Evolutionary conservation across 2,888 invertebrate genomes (phyloP), one percentile per base, ranked within the genome.

Genomic region (Trichopria drosophilae): DNA sequence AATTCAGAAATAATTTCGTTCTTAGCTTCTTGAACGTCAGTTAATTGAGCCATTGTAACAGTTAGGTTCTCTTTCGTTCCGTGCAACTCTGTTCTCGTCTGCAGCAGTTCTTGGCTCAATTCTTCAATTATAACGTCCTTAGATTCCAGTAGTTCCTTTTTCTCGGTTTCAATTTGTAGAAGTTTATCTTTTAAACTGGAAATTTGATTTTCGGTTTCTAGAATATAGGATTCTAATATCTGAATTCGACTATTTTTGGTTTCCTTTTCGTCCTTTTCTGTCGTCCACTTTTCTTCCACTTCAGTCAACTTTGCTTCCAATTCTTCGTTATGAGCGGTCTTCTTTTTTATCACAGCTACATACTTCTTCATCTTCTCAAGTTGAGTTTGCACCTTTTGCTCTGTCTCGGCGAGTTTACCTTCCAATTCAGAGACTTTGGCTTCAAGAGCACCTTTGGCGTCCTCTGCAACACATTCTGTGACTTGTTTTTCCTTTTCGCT

Each of bases 361-460:
- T 87, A 83, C 65, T 89, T 89, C 66, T 89, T 90, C 66, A 89
- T 79, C 72, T 88, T 90, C 48, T 89, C 88, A 44, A 86, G 72
- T 54, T 87, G 82, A 41, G 86, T 84, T 63, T 84, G 85, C 58
- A 84, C 83, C 66, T 85, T 87, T 6, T 68, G 76, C 63, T 86
- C 84, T 1, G 84, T 64, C 10, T 77, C 72, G 2, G 61, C 50
- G 42, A 73, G 64, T 63, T 66, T 76, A 66, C 64, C 76, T 70
- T 68, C 73, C 59, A 68, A 70, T 59, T 78, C 79, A 53, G 62
- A 56, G n/a, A 80, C 49, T 55, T 72, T 75, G 1, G 53, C 34
- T 53, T 73, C 73, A 32, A 78, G 60, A 26, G 68, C 59, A 37
- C 64, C 46, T 63, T 72, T 73, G 6, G 62, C 60, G 4, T 74